These are phyloP conservation scores for Ectemnius continuus DNA, from an alignment of 2,888 invertebrate genomes.

Conservation along the genomic window DNA sequence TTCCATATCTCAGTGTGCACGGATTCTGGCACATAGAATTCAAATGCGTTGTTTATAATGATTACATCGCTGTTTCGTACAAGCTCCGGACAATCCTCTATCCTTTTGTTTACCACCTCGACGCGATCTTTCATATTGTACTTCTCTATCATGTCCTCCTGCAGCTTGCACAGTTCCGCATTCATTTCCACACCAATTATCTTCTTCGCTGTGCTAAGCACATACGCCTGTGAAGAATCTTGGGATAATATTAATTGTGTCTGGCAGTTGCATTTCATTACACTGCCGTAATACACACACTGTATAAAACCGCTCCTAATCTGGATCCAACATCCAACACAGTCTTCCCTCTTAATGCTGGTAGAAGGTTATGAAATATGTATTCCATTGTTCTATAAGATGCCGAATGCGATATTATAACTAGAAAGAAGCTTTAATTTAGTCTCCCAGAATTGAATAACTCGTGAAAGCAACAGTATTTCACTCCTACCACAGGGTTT, in stretches of 20 bases:
- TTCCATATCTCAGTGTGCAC: constrained; percentile 83
- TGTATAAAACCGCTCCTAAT: constrained; percentile 84
- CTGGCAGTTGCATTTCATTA: not conserved
- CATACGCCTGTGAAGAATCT: constrained; percentile 79
- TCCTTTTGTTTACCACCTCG: constrained; percentile 81
- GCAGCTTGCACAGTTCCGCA: constrained; percentile 82
- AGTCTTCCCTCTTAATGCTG: constrained; percentile 81
- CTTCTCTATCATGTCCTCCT: constrained; percentile 80
- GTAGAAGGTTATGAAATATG: constrained; percentile 83
- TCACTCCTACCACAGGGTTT: constrained; percentile 78
- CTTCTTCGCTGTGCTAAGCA: constrained; percentile 80
- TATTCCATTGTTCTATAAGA: constrained; percentile 81
- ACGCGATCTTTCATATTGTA: constrained; percentile 80
- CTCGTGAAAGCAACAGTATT: not conserved
- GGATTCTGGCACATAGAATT: constrained; percentile 82
- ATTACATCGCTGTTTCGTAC: constrained; percentile 81
- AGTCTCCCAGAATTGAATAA: not conserved
- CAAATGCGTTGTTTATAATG: constrained; percentile 84
- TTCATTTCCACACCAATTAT: constrained; percentile 87
- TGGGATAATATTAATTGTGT: too few relatives aligned
- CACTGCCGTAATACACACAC: constrained; percentile 78
- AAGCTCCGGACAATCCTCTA: constrained; percentile 80
- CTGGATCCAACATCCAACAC: constrained; percentile 86
- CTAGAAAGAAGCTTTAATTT: constrained; percentile 70
- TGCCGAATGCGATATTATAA: constrained; percentile 84